Conservation (phyloP, 2,113 vertebrate species). For the Xiphias gladius region DNA sequence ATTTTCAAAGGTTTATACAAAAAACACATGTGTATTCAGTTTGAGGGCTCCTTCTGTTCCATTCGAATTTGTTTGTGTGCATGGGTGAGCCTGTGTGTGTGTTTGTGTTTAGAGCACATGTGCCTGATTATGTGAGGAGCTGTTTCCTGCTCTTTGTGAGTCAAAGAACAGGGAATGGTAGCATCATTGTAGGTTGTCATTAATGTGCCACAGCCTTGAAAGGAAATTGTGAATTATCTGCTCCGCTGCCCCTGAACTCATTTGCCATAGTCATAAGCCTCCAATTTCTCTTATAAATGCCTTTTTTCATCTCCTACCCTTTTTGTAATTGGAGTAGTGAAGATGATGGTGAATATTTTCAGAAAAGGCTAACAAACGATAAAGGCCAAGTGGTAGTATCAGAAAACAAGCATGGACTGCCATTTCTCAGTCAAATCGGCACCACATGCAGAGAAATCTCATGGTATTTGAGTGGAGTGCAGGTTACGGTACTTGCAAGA, state of each 20-base stretch:
- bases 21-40: constrained; percentile 52
- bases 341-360: neutral
- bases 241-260: constrained; percentile 47
- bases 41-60: constrained; percentile 20
- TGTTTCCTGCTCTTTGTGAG: too few relatives aligned
- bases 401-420: constrained; percentile 1
- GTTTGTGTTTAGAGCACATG: constrained; percentile 46
- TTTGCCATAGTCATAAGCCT: constrained; percentile 32
- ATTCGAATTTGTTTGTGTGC: constrained; percentile 3
- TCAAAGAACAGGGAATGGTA: constrained; percentile 36
- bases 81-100: neutral
- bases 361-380: neutral
- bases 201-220: constrained; percentile 52
- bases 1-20: constrained; percentile 50
- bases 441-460: neutral
- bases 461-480: neutral
- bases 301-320: neutral
- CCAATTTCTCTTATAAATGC: constrained; percentile 28
- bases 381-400: neutral
- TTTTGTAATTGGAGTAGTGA: neutral
- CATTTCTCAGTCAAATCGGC: constrained; percentile 14
- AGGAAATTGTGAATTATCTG: constrained; percentile 51
- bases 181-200: constrained; percentile 43
- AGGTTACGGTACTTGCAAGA: neutral
- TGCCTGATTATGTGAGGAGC: constrained; percentile 29